These are phyloP conservation scores for Ceyx melanurus DNA, from an alignment of 2,113 vertebrate species.

Conservation along the genomic window DNA sequence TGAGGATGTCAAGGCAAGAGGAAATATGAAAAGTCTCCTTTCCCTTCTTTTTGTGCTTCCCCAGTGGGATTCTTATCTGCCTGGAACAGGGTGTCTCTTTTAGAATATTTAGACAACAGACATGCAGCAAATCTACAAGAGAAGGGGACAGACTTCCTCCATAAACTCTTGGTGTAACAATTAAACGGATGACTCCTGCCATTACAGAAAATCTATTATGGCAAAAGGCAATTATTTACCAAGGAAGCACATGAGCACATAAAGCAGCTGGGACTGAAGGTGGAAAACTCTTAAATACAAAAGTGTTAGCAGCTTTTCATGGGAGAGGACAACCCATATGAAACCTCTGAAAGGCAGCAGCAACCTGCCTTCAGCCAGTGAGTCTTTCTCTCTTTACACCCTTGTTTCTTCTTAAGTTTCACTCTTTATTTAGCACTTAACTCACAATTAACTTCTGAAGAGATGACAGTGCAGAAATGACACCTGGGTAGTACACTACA, in stretches of 20 bases:
- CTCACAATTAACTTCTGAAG: not conserved
- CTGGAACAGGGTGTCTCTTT: not conserved
- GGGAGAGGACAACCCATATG: not conserved
- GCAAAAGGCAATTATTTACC: constrained; percentile 43
- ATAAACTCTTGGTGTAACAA: constrained; percentile 26
- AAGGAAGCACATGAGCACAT: not conserved
- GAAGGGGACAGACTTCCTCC: constrained; percentile 15
- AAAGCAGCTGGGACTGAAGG: constrained; percentile 14
- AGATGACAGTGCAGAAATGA: not conserved
- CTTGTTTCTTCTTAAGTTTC: not conserved
- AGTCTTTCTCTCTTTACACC: not conserved
- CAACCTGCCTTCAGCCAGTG: not conserved
- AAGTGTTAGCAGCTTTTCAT: not conserved
- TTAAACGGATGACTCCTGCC: not conserved
- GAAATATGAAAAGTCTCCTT: not conserved
- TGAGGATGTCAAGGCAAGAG: not conserved
- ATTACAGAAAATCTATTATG: constrained; percentile 2
- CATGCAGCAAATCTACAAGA: constrained; percentile 6
- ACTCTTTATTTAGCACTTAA: not conserved
- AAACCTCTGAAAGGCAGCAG: constrained; percentile 12
- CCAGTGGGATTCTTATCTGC: not conserved
- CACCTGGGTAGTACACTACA: not conserved
- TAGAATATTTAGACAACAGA: not conserved
- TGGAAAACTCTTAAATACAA: constrained; percentile 6
- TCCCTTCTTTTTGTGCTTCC: not conserved